Evolutionary conservation across 2,888 invertebrate genomes (phyloP).

Genomic region (Theristus sp.): DNA sequence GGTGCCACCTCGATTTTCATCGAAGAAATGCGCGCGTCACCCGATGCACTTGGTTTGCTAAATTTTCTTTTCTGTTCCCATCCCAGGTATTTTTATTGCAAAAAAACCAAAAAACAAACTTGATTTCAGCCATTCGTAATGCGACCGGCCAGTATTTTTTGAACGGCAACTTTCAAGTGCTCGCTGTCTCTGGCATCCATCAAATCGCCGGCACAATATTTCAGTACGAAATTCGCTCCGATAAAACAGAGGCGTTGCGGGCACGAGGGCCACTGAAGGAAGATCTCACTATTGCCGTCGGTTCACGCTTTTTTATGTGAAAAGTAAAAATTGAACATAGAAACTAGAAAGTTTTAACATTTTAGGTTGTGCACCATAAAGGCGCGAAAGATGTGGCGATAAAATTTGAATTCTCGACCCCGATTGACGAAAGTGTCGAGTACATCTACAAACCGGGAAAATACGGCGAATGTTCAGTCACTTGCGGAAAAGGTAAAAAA

Average conservation of each 20-base stretch:
- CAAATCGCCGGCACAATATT: background rate
- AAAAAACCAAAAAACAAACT: too few species aligned
- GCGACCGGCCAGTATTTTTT: background rate
- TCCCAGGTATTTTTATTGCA: too few species aligned
- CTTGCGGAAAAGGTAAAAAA: slow-evolving; percentile 66
- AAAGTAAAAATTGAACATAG: too few species aligned
- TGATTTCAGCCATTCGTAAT: background rate
- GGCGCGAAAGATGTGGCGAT: slow-evolving; percentile 47
- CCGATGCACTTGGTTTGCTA: slow-evolving; percentile 57
- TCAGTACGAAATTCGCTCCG: background rate
- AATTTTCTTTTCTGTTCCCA: background rate
- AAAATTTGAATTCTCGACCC: slow-evolving; percentile 71
- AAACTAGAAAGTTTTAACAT: too few species aligned
- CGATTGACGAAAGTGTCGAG: slow-evolving; percentile 43
- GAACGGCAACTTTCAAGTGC: background rate
- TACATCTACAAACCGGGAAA: slow-evolving; percentile 64
- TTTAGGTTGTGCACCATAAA: background rate
- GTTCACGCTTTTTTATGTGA: too few species aligned
- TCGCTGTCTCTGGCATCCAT: background rate
- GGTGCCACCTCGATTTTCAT: slow-evolving; percentile 78
- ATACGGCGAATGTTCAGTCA: slow-evolving; percentile 59
- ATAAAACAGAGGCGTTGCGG: background rate
- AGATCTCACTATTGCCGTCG: background rate
- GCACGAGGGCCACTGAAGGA: background rate
- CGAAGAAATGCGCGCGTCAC: slow-evolving; percentile 56